Conservation (phyloP, 2,888 invertebrate species). For the Ectemnius lituratus region DNA sequence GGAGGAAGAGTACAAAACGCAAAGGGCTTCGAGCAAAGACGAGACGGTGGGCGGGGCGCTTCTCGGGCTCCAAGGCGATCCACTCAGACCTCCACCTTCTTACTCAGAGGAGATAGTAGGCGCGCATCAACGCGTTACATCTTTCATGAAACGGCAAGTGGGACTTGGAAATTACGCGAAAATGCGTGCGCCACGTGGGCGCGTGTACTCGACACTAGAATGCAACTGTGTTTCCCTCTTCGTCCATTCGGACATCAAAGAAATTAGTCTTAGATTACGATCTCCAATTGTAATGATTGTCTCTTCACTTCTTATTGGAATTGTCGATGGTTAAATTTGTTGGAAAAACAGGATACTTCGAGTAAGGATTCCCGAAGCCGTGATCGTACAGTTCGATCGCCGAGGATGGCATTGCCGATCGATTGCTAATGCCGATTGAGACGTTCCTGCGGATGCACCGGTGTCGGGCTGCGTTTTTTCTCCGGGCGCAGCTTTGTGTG, state of each 20-base stretch:
- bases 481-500: conserved; percentile 68
- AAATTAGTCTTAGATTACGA: no score
- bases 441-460: conserved; percentile 62
- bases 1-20: conserved; percentile 71
- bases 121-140: conserved; percentile 73
- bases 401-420: conserved; percentile 66
- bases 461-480: conserved; percentile 62
- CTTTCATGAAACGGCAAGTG: conserved; percentile 71
- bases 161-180: conserved; percentile 56
- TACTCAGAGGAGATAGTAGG: conserved; percentile 70
- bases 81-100: conserved; percentile 76
- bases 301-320: no score
- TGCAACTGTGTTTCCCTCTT: no score
- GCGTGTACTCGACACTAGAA: background rate
- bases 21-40: conserved; percentile 73
- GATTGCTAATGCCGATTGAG: conserved; percentile 72
- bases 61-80: conserved; percentile 78
- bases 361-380: background rate
- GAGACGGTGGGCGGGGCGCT: conserved; percentile 78
- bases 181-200: conserved; percentile 8
- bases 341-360: background rate
- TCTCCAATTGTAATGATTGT: no score
- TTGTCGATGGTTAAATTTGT: background rate
- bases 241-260: no score
- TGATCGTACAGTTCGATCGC: background rate